Evolutionary conservation across 2,888 invertebrate species (phyloP).

Genomic region (Griposia aprilina): DNA sequence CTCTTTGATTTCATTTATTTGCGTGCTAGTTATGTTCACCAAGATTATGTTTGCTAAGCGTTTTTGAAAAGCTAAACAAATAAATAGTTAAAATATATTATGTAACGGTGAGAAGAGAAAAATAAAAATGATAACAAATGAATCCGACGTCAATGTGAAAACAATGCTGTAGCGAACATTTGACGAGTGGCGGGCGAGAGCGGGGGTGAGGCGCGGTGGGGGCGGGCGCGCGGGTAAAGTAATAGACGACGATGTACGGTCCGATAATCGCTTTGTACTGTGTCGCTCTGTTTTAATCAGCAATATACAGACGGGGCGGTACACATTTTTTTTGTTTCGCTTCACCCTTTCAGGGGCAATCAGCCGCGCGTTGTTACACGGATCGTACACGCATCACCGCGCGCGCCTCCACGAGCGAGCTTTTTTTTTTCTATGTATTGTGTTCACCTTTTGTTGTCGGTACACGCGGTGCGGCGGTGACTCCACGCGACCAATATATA

Average conservation of each 20-base stretch:
- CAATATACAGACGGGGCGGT: constrained; percentile 73
- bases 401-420: constrained; percentile 64
- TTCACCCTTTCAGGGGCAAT: constrained; percentile 85
- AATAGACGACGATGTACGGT: constrained; percentile 81
- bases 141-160: constrained; percentile 74
- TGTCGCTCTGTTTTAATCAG: constrained; percentile 85
- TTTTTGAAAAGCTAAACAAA: background rate
- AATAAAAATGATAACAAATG: constrained; percentile 75
- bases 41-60: background rate
- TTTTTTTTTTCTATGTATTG: constrained; percentile 69
- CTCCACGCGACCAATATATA: constrained; percentile 66
- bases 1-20: background rate
- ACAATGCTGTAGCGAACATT: constrained; percentile 57
- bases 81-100: background rate
- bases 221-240: constrained; percentile 66
- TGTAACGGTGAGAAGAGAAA: constrained; percentile 50
- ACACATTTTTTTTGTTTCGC: constrained; percentile 79
- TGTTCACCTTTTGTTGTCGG: constrained; percentile 69
- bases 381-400: constrained; percentile 80
- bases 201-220: constrained; percentile 10
- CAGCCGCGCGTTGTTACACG: constrained; percentile 84
- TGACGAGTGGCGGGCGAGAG: constrained; percentile 22
- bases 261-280: constrained; percentile 87
- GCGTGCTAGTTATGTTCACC: background rate
- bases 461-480: constrained; percentile 26